These are phyloP conservation scores for Habropoda laboriosa DNA, from an alignment of 1,140 invertebrate species.

Conservation along the genomic window DNA sequence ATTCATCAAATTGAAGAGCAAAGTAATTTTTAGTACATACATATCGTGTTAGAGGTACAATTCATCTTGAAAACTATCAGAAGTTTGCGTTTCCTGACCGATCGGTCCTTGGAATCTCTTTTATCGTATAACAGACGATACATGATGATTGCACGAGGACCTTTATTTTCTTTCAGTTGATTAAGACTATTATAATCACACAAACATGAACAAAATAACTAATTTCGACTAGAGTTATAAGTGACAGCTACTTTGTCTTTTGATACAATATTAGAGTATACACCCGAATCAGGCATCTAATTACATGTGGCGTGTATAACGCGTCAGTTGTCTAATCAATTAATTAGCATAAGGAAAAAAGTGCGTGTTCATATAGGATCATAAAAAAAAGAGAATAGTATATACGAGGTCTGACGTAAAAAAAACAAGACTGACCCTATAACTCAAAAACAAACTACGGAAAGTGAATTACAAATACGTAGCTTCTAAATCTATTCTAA, in stretches of 20 bases:
- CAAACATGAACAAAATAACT: conserved; percentile 29
- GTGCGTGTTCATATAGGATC: conserved; percentile 72
- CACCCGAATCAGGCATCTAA: conserved; percentile 46
- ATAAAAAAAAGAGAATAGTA: conserved; percentile 57
- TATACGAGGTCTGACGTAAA: no score
- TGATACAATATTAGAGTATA: conserved; percentile 65
- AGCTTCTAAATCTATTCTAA: no score
- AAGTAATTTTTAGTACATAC: conserved; percentile 77
- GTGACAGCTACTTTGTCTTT: conserved; percentile 62
- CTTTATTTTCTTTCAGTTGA: conserved; percentile 48
- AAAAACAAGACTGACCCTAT: no score
- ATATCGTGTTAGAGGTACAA: conserved; percentile 76
- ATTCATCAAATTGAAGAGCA: conserved; percentile 60
- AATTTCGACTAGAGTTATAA: conserved; percentile 46
- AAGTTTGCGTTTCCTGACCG: conserved; percentile 50
- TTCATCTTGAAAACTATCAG: conserved; percentile 47
- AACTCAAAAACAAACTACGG: no score
- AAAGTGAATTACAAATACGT: no score
- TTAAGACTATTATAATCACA: conserved; percentile 44
- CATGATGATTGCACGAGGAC: conserved; percentile 38
- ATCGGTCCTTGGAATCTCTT: conserved; percentile 26
- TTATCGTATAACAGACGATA: conserved; percentile 17
- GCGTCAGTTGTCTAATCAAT: conserved; percentile 57
- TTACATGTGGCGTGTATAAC: conserved; percentile 43
- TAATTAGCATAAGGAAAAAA: conserved; percentile 64